Evolutionary conservation across 2,888 invertebrate species (phyloP).

Genomic region (Malacosoma neustria): DNA sequence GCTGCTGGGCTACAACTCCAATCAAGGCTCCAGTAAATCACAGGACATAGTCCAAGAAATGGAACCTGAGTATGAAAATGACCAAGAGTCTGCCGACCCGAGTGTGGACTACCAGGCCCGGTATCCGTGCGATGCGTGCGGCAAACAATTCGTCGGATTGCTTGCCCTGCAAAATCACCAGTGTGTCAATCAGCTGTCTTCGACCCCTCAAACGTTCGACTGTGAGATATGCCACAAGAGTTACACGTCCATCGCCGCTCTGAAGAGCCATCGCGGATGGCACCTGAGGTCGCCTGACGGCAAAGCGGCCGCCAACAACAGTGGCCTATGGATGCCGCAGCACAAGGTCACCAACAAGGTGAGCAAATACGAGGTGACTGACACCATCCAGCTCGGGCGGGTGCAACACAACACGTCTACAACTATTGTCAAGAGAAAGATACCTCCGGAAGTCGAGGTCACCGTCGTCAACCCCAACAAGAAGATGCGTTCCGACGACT

Average conservation of each 20-base stretch:
- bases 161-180: slow-evolving; percentile 73
- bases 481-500: slow-evolving; percentile 60
- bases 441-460: slow-evolving; percentile 69
- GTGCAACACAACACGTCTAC: slow-evolving; percentile 35
- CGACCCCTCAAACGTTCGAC: slow-evolving; percentile 63
- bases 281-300: slow-evolving; percentile 76
- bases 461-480: slow-evolving; percentile 69
- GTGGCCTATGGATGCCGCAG: slow-evolving; percentile 71
- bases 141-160: slow-evolving; percentile 69
- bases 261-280: slow-evolving; percentile 80
- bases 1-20: slow-evolving; percentile 61
- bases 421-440: slow-evolving; percentile 45
- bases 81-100: slow-evolving; percentile 48
- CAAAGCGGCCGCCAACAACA: slow-evolving; percentile 68
- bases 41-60: slow-evolving; percentile 41
- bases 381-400: slow-evolving; percentile 39
- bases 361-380: slow-evolving; percentile 65
- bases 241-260: slow-evolving; percentile 78
- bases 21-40: slow-evolving; percentile 49
- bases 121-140: slow-evolving; percentile 72
- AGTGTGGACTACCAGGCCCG: slow-evolving; percentile 62
- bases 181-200: slow-evolving; percentile 49
- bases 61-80: slow-evolving; percentile 51
- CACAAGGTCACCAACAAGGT: slow-evolving; percentile 68
- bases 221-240: slow-evolving; percentile 79